Evolutionary conservation across 2,797 vertebrate species (phyloP), one percentile per base, ranked within the genome.

Genomic region (Enteromius thamalakanensis): DNA sequence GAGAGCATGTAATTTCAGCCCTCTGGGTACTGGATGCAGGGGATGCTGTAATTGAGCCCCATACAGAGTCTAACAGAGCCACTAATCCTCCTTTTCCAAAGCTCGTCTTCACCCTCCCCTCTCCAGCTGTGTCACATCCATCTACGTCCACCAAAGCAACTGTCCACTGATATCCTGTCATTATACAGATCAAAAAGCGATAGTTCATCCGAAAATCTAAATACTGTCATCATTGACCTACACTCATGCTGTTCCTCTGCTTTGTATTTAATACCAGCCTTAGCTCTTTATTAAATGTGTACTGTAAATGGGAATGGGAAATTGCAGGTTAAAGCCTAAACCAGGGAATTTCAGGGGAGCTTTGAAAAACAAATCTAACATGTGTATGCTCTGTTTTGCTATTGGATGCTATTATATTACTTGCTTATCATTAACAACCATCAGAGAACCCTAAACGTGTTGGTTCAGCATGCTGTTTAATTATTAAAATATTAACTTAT

Each of bases 1-100:
- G 37, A 3, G 89, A 76, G 90, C 90, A 72, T 93, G 92, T 92
- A 92, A 92, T 93, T 93, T 92, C 90, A 92, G 87, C 90, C 89
- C 84, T 77, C 1, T 75, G 76, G 76, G 40, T 67, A 19, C 45
- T 81, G 76, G 58, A 82, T 82, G 29, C 60, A 82, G 47, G 8
- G 32, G 74, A 87, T 55, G n/a, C 47, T 83, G 82, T 79, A 75
- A 81, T 32, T 42, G 75, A 68, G 68, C 51, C n/a, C 23, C 65
- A 14, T 9, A n/a, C 26, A 34, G 79, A 74, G 26, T 17, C 47
- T 62, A 76, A 51, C 60, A 62, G 72, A 70, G 37, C 55, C 72
- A 10, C 53, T 49, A 67, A 71, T 55, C 70, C 79, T 26, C 17
- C 15, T 26, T 47, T 76, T 60, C 58, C 42, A 40, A 45, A 76